Percentiles rank a stretch among this genome's conserved stretches.
phyloP scores from a whole-genome alignment of 2,888 invertebrate genomes.

The Eupsilia transversa region DNA sequence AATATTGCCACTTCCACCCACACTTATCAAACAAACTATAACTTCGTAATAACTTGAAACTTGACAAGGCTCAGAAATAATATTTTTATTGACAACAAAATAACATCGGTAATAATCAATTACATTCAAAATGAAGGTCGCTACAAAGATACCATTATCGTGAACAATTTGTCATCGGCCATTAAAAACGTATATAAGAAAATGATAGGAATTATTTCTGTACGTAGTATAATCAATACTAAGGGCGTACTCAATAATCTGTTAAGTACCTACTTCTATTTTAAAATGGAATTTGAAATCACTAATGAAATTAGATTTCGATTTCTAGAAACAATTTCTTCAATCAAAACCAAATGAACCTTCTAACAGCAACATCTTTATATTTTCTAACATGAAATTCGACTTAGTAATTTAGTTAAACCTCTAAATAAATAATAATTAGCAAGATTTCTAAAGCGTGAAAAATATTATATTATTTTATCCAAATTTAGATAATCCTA shows the following conservation, averaged over 20 bases:
- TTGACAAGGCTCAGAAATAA: neutral
- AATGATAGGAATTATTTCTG: slow-evolving; percentile 19
- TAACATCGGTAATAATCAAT: slow-evolving; percentile 20
- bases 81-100: slow-evolving; percentile 1
- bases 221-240: slow-evolving; percentile 10
- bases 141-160: slow-evolving; percentile 2
- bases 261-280: neutral
- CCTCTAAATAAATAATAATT: neutral
- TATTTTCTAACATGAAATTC: neutral
- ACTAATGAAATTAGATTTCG: neutral
- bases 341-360: neutral
- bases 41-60: neutral
- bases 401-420: neutral
- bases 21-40: slow-evolving; percentile 2
- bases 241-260: too few species aligned
- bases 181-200: slow-evolving; percentile 25
- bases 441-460: neutral
- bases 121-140: slow-evolving; percentile 23
- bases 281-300: neutral
- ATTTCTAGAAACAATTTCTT: neutral
- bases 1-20: neutral
- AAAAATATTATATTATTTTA: neutral
- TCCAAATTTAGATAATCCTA: neutral
- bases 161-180: slow-evolving; percentile 7
- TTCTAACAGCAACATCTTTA: neutral